A percentile compares a stretch with the other conserved stretches of the same genome.
These are phyloP conservation scores for Halichoeres trimaculatus DNA, from an alignment of 2,113 vertebrate species.

Conservation along the genomic window DNA sequence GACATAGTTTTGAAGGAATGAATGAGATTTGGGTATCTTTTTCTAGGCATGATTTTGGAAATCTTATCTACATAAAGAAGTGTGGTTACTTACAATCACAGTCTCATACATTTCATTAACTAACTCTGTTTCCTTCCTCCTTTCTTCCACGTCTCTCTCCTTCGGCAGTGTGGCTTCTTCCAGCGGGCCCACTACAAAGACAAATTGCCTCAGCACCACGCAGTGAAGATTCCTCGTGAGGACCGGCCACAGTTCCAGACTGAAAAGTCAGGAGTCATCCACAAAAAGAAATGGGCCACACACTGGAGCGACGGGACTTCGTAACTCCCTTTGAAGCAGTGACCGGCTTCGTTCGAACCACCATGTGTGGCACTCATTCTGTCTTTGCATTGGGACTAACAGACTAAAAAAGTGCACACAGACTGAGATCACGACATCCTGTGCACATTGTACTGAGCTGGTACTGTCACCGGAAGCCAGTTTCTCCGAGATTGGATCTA, in stretches of 20 bases:
- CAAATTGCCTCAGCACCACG: conserved; percentile 91
- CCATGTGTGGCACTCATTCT: conserved; percentile 50
- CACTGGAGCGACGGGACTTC: conserved; percentile 82
- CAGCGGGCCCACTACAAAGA: conserved; percentile 85
- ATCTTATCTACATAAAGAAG: neutral
- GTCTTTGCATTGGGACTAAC: conserved; percentile 62
- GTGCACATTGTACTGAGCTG: conserved; percentile 56
- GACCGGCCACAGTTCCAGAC: conserved; percentile 88
- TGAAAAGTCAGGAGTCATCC: conserved; percentile 85
- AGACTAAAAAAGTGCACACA: conserved; percentile 53
- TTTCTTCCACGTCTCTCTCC: too few relatives aligned
- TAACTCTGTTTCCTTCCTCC: neutral
- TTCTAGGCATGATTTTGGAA: conserved; percentile 3
- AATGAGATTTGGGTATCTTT: neutral
- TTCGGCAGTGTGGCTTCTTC: conserved; percentile 92
- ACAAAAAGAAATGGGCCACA: conserved; percentile 90
- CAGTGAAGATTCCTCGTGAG: conserved; percentile 91
- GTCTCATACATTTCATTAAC: neutral
- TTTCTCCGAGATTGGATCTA: conserved; percentile 45
- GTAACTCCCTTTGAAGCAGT: conserved; percentile 63
- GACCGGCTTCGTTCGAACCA: conserved; percentile 56
- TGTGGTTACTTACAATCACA: neutral
- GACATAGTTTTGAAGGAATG: neutral
- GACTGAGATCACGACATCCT: conserved; percentile 49
- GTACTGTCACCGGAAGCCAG: conserved; percentile 39